These are phyloP conservation scores for Theretra japonica DNA, from an alignment of 2,888 invertebrate genomes.

Conservation along the genomic window DNA sequence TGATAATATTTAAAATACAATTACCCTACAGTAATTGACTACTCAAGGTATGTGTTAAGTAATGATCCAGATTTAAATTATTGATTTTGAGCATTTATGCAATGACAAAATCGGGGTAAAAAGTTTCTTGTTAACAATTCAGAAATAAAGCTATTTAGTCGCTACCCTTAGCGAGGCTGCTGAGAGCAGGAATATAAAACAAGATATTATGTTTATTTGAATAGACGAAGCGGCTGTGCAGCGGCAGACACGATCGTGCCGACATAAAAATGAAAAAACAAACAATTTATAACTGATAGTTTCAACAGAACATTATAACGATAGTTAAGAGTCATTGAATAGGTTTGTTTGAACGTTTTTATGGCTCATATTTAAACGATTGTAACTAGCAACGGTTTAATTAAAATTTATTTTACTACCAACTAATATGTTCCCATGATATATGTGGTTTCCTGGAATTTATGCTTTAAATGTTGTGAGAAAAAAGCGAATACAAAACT, in stretches of 20 bases:
- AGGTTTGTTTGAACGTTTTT: constrained; percentile 17
- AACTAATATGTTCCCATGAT: neutral
- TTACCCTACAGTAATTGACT: too few relatives aligned
- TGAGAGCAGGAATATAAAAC: constrained; percentile 45
- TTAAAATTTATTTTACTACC: neutral
- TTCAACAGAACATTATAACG: constrained; percentile 42
- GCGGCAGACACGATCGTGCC: constrained; percentile 38
- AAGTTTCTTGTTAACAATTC: neutral
- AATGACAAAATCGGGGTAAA: neutral
- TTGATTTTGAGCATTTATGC: too few relatives aligned
- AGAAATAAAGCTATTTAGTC: constrained; percentile 3
- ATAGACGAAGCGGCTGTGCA: constrained; percentile 34
- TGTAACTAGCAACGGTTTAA: neutral
- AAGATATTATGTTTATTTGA: constrained; percentile 38
- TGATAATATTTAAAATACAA: too few relatives aligned
- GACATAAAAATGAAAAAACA: constrained; percentile 43
- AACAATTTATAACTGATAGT: constrained; percentile 45
- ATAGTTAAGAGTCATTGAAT: constrained; percentile 37
- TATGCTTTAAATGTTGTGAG: neutral
- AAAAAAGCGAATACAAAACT: neutral
- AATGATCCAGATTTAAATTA: too few relatives aligned
- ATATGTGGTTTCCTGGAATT: neutral
- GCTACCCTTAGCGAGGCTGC: constrained; percentile 31
- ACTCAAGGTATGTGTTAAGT: too few relatives aligned
- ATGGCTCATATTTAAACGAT: constrained; percentile 1